phyloP scores from a whole-genome alignment of 1,140 invertebrate genomes.

The Drosophila repletoides region DNA sequence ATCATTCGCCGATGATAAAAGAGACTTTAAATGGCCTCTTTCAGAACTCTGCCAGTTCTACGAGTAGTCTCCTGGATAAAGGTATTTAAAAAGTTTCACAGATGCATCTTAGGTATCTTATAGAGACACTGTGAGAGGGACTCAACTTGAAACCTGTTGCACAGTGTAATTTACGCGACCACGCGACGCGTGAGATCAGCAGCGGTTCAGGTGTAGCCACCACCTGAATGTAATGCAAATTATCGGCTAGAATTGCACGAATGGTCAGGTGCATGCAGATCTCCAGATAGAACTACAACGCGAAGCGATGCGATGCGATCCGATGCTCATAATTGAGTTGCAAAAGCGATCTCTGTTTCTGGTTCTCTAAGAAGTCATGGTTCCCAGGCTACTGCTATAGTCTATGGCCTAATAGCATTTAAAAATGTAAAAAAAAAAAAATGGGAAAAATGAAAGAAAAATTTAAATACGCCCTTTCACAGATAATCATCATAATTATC shows the following conservation, averaged over 20 bases:
- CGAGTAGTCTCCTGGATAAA: no score
- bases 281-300: constrained; percentile 31
- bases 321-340: constrained; percentile 70
- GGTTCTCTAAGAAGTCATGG: constrained; percentile 28
- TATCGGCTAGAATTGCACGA: constrained; percentile 74
- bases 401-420: constrained; percentile 37
- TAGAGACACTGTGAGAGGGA: no score
- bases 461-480: constrained; percentile 69
- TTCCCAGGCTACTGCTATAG: constrained; percentile 50
- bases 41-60: no score
- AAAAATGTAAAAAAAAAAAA: constrained; percentile 3
- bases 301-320: no score
- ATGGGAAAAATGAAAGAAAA: constrained; percentile 20
- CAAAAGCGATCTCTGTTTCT: constrained; percentile 43
- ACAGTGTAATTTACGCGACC: constrained; percentile 66
- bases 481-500: constrained; percentile 81
- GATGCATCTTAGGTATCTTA: no score
- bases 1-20: no score
- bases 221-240: constrained; percentile 76
- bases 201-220: constrained; percentile 40
- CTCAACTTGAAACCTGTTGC: constrained; percentile 31
- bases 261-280: constrained; percentile 68
- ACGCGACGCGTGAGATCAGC: constrained; percentile 65
- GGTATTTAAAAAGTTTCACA: no score
- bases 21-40: no score